A percentile compares a stretch with the other conserved stretches of the same genome.
phyloP scores from a whole-genome alignment of 2,113 vertebrate genomes.

The Lichenostomus cassidix region DNA sequence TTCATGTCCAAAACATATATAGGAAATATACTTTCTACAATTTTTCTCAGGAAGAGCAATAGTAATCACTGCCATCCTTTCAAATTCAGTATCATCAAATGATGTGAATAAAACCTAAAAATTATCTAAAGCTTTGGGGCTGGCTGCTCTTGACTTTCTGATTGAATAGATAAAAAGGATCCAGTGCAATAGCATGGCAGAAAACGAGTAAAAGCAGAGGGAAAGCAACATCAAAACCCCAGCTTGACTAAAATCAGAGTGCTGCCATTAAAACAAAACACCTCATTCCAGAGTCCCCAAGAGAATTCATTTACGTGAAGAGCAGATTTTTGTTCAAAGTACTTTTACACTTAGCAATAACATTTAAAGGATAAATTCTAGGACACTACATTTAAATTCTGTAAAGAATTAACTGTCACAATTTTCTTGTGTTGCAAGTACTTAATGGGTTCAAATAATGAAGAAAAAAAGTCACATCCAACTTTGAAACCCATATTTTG shows the following conservation, averaged over 20 bases:
- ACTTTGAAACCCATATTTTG: neutral
- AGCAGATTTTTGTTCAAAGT: neutral
- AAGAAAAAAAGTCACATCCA: neutral
- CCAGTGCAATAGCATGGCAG: neutral
- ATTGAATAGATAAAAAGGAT: neutral
- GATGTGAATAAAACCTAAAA: neutral
- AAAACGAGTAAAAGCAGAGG: neutral
- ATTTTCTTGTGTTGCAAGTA: neutral
- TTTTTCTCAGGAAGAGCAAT: neutral
- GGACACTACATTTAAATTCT: neutral
- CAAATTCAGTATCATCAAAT: neutral
- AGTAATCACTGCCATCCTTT: neutral
- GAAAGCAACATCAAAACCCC: neutral
- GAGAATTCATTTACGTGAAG: neutral
- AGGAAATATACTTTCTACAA: neutral
- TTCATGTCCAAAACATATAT: neutral
- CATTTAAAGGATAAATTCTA: neutral
- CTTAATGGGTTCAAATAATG: neutral
- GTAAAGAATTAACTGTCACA: neutral
- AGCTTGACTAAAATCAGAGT: neutral
- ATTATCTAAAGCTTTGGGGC: neutral
- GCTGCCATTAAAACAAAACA: neutral
- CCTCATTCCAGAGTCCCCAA: neutral
- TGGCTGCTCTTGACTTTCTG: neutral
- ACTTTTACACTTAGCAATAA: neutral